Percentiles rank a stretch among this genome's conserved stretches.
Conservation (phyloP, 2,888 invertebrate genomes). For the Pristionchus maxplancki region DNA sequence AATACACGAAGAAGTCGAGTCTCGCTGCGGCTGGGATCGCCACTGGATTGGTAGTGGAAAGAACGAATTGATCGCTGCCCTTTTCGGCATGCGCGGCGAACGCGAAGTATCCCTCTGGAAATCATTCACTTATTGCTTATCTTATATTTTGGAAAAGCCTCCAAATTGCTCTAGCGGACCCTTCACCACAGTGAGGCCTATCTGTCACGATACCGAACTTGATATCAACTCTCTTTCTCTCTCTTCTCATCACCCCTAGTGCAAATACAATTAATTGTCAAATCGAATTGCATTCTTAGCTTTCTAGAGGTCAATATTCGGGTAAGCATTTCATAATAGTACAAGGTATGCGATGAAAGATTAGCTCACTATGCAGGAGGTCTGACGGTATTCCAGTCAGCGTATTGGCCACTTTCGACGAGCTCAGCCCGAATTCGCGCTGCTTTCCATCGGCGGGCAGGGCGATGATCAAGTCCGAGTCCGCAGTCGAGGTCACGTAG, state of each 20-base stretch:
- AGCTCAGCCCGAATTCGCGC: constrained; percentile 63
- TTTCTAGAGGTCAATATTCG: too few relatives aligned
- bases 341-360: too few relatives aligned
- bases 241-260: too few relatives aligned
- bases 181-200: too few relatives aligned
- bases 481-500: constrained; percentile 60
- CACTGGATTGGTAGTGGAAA: constrained; percentile 58
- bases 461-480: constrained; percentile 53
- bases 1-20: constrained; percentile 68
- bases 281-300: too few relatives aligned
- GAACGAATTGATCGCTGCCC: constrained; percentile 60
- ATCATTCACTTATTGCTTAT: not conserved
- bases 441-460: constrained; percentile 52
- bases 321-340: too few relatives aligned
- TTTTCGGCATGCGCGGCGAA: constrained; percentile 60
- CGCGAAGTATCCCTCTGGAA: constrained; percentile 63
- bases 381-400: constrained; percentile 70
- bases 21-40: constrained; percentile 54
- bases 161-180: too few relatives aligned
- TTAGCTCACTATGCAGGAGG: constrained; percentile 51
- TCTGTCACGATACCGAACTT: too few relatives aligned
- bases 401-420: constrained; percentile 64
- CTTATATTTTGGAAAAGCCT: too few relatives aligned
- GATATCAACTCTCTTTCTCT: too few relatives aligned
- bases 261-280: too few relatives aligned